Evolutionary conservation across 2,888 invertebrate genomes (phyloP).

Genomic region (Andrena fulva): DNA sequence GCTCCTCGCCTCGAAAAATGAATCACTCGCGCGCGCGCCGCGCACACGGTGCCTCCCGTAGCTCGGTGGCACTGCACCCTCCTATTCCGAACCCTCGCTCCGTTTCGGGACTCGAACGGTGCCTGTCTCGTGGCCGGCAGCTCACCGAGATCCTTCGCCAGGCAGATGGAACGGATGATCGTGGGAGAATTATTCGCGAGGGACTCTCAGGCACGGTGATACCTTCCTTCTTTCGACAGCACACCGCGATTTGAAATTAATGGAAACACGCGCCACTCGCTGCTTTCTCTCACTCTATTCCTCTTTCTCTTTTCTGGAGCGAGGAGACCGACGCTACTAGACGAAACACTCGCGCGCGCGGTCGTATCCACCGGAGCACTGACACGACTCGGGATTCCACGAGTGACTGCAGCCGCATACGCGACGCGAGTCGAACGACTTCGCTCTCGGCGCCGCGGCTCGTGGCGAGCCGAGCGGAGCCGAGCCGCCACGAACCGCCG

Average conservation of each 20-base stretch:
- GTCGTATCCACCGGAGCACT: slow-evolving; percentile 79
- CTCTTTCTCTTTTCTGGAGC: too few species aligned
- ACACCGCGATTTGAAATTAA: not conserved
- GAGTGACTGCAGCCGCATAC: slow-evolving; percentile 65
- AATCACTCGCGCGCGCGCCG: too few species aligned
- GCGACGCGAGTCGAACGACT: slow-evolving; percentile 61
- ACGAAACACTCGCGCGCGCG: slow-evolving; percentile 69
- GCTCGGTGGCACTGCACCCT: too few species aligned
- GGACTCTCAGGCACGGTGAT: too few species aligned
- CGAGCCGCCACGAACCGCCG: slow-evolving; percentile 58
- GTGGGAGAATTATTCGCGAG: not conserved
- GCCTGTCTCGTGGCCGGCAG: not conserved
- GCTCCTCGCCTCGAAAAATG: too few species aligned
- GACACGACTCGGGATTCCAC: slow-evolving; percentile 71
- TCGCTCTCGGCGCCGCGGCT: slow-evolving; percentile 52
- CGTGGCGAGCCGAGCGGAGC: slow-evolving; percentile 57
- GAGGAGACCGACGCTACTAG: slow-evolving; percentile 5
- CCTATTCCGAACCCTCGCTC: too few species aligned
- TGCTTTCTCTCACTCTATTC: not conserved
- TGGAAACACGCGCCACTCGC: slow-evolving; percentile 1
- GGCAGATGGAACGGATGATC: not conserved
- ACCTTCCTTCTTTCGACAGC: not conserved
- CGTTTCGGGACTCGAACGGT: not conserved
- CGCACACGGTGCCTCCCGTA: too few species aligned
- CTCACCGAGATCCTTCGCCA: not conserved